phyloP scores from a whole-genome alignment of 2,888 invertebrate species.

The Dicycla oo region DNA sequence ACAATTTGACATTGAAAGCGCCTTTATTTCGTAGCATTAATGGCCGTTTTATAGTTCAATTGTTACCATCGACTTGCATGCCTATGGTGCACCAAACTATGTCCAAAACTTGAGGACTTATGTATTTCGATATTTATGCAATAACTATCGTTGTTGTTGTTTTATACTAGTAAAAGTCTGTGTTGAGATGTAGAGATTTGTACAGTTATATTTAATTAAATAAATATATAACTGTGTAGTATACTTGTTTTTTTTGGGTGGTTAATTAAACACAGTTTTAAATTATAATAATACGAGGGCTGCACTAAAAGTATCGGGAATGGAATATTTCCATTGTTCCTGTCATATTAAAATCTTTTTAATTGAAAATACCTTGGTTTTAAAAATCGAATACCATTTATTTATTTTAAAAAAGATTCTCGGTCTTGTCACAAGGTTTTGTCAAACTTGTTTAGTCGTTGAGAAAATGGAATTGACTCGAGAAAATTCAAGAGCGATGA shows the following conservation, averaged over 20 bases:
- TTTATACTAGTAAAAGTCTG: not conserved
- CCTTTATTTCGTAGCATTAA: not conserved
- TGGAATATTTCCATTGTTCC: too few relatives aligned
- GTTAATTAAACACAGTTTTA: slow-evolving; percentile 46
- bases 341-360: too few relatives aligned
- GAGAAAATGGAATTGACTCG: too few relatives aligned
- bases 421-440: too few relatives aligned
- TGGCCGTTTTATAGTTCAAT: not conserved
- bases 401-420: too few relatives aligned
- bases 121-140: slow-evolving; percentile 14
- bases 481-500: too few relatives aligned
- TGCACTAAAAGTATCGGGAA: too few relatives aligned
- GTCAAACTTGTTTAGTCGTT: too few relatives aligned
- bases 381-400: too few relatives aligned
- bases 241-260: slow-evolving; percentile 3
- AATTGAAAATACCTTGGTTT: too few relatives aligned
- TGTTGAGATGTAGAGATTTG: not conserved
- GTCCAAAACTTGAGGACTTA: not conserved
- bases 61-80: not conserved
- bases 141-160: not conserved
- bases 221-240: slow-evolving; percentile 14
- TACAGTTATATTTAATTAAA: slow-evolving; percentile 15
- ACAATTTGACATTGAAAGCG: not conserved
- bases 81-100: not conserved
- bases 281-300: too few relatives aligned